A percentile compares a stretch with the other conserved stretches of the same genome.
Conservation (phyloP, 2,888 invertebrate species). For the Hyalella azteca region DNA sequence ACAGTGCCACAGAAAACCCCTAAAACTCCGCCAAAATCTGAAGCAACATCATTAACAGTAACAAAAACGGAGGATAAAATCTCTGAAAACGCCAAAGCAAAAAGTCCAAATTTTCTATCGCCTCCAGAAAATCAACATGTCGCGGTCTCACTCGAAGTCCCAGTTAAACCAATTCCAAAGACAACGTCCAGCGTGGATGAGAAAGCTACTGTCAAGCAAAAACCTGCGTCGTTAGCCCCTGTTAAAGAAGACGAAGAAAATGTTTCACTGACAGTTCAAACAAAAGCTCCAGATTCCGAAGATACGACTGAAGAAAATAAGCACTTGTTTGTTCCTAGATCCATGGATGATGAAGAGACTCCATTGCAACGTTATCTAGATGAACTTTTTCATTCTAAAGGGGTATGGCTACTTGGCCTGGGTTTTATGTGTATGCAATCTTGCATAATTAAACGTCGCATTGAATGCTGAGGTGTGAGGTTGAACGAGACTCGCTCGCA, state of each 20-base stretch:
- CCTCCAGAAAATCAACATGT: conserved; percentile 36
- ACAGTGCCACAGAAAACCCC: conserved; percentile 39
- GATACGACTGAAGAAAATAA: background rate
- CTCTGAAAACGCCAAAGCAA: background rate
- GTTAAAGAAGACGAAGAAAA: background rate
- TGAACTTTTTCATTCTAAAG: conserved; percentile 17
- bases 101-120: background rate
- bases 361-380: conserved; percentile 18
- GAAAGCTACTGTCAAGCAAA: conserved; percentile 42
- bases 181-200: conserved; percentile 44
- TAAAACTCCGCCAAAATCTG: background rate
- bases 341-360: conserved; percentile 10
- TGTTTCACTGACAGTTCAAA: conserved; percentile 4
- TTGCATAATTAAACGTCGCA: background rate
- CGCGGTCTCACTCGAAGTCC: conserved; percentile 39
- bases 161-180: conserved; percentile 27
- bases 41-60: background rate
- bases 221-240: conserved; percentile 39
- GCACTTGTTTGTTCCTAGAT: background rate
- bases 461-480: background rate
- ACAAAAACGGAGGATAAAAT: background rate
- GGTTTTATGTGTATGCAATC: background rate
- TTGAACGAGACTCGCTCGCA: no score
- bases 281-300: conserved; percentile 4
- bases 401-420: background rate